phyloP scores from a whole-genome alignment of 2,113 vertebrate genomes.

The Tyto alba region DNA sequence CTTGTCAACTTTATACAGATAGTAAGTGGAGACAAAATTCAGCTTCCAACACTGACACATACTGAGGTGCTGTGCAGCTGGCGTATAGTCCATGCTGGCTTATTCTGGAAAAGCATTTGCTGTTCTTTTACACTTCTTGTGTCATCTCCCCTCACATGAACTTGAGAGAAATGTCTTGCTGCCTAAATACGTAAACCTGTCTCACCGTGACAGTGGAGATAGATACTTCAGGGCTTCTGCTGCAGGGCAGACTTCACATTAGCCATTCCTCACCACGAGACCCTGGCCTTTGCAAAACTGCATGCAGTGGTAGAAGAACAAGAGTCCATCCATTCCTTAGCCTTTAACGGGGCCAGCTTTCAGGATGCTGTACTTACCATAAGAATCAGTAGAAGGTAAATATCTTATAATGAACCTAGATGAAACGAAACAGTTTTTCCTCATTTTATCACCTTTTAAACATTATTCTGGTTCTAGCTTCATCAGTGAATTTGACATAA shows the following conservation, averaged over 20 bases:
- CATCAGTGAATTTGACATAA: not conserved
- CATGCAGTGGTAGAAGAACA: not conserved
- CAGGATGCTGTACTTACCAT: not conserved
- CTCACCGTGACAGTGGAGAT: not conserved
- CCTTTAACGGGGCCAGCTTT: not conserved
- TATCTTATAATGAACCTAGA: not conserved
- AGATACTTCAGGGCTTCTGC: not conserved
- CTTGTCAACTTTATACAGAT: not conserved
- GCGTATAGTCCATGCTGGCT: not conserved
- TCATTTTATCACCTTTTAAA: not conserved
- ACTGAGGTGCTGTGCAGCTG: not conserved
- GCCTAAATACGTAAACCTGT: not conserved
- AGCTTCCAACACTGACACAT: not conserved
- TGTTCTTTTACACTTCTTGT: not conserved
- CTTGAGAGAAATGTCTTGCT: not conserved
- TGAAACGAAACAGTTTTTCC: not conserved
- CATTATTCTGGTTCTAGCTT: not conserved
- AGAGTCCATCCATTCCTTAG: not conserved
- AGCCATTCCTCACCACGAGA: not conserved
- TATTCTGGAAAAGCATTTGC: not conserved
- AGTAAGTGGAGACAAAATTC: not conserved
- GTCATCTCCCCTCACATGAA: not conserved
- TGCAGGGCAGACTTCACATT: not conserved
- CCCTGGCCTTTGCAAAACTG: not conserved
- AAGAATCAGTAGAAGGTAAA: not conserved